Conservation (phyloP, 2,797 vertebrate genomes). For the Galagoides demidoff region DNA sequence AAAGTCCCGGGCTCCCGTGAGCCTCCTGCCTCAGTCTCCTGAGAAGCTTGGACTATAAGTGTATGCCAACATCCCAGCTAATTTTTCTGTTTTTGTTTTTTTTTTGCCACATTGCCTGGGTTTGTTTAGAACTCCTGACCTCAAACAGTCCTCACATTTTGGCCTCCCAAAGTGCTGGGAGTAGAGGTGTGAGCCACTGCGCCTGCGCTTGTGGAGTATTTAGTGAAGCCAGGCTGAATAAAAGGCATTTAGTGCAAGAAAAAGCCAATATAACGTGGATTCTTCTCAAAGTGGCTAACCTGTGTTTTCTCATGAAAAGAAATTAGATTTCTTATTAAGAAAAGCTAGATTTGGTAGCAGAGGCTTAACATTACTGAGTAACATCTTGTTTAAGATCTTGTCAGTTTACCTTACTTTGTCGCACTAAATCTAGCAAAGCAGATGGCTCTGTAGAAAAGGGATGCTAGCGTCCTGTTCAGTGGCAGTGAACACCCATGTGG, state of each 20-base stretch:
- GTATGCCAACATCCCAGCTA: not conserved
- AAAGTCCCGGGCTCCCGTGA: not conserved
- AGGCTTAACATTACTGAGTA: not conserved
- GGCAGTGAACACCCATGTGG: not conserved
- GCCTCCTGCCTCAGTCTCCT: not conserved
- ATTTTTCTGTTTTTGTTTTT: not conserved
- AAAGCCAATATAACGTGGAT: not conserved
- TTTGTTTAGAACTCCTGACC: not conserved
- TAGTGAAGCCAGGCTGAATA: not conserved
- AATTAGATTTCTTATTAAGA: conserved; percentile 49
- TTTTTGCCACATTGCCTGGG: not conserved
- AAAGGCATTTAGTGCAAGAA: not conserved
- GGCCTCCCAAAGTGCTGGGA: not conserved
- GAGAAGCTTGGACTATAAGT: not conserved
- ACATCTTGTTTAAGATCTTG: not conserved
- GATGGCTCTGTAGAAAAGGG: not conserved
- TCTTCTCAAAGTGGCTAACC: not conserved
- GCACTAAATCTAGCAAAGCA: not conserved
- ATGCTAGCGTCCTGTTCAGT: not conserved
- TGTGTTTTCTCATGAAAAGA: conserved; percentile 3
- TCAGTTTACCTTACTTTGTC: not conserved
- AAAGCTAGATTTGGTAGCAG: not conserved
- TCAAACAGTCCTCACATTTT: not conserved
- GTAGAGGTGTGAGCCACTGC: not conserved
- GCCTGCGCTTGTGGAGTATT: not conserved